These are phyloP conservation scores for Gallinago media DNA, from an alignment of 2,113 vertebrate genomes.

Conservation along the genomic window DNA sequence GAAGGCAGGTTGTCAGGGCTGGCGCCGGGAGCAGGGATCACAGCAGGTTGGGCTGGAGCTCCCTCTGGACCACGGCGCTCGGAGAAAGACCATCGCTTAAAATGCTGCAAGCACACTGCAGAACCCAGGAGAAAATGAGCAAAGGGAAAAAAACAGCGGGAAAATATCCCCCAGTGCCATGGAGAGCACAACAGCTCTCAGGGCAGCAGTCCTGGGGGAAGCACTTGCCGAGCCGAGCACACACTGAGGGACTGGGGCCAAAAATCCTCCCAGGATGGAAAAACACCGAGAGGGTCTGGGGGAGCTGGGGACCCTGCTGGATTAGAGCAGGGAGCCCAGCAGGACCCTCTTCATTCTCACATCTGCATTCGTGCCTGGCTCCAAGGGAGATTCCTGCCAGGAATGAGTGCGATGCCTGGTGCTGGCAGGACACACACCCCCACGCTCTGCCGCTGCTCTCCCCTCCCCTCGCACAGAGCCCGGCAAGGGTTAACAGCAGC, in stretches of 20 bases:
- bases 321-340: not conserved
- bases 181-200: not conserved
- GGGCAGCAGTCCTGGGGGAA: not conserved
- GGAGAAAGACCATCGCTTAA: accelerated
- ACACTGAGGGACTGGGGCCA: not conserved
- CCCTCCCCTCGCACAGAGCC: not conserved
- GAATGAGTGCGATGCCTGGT: accelerated
- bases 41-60: not conserved
- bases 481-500: not conserved
- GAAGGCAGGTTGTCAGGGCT: not conserved
- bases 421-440: not conserved
- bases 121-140: not conserved
- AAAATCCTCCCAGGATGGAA: not conserved
- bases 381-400: not conserved
- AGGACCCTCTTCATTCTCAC: not conserved
- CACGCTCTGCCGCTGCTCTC: not conserved
- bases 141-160: not conserved
- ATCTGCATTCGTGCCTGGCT: not conserved
- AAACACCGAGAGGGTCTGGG: accelerated
- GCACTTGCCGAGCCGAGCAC: accelerated
- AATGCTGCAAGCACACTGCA: not conserved
- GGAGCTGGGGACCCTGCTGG: not conserved
- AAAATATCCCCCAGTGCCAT: not conserved
- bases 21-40: accelerated
- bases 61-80: accelerated